These are phyloP conservation scores for Meghimatium bilineatum DNA, from an alignment of 2,888 invertebrate genomes.

Conservation along the genomic window DNA sequence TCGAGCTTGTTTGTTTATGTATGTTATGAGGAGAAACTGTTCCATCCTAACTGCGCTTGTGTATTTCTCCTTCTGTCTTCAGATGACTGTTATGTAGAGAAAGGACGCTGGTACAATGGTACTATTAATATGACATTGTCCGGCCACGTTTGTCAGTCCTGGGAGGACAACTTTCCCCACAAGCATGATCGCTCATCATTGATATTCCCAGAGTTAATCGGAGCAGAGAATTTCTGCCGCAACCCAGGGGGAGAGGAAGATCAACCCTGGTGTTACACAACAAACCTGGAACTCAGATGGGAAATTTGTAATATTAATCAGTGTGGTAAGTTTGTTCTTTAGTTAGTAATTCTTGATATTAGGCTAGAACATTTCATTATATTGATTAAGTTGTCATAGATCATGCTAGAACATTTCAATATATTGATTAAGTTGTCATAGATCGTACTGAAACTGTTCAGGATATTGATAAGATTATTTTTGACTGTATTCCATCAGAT, in stretches of 20 bases:
- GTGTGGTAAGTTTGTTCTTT: conserved; percentile 81
- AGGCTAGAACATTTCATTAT: too few relatives aligned
- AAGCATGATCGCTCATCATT: conserved; percentile 88
- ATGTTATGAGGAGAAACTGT: not conserved
- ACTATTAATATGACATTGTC: conserved; percentile 87
- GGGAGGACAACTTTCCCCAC: conserved; percentile 92
- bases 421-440: not conserved
- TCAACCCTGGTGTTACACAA: conserved; percentile 96
- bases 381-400: too few relatives aligned
- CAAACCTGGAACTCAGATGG: conserved; percentile 89
- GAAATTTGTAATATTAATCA: conserved; percentile 92
- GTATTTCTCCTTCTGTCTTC: not conserved
- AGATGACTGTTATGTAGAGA: conserved; percentile 90
- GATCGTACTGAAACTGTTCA: too few relatives aligned
- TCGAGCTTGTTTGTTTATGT: not conserved
- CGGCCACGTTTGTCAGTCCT: conserved; percentile 91
- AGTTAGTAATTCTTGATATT: too few relatives aligned
- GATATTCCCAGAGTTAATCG: conserved; percentile 92
- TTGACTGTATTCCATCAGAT: conserved; percentile 5
- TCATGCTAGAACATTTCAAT: not conserved
- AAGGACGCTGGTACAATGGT: conserved; percentile 94
- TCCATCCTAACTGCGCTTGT: not conserved
- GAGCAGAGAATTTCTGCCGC: conserved; percentile 93
- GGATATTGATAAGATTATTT: not conserved
- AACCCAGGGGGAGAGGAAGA: conserved; percentile 94